Percentiles rank a stretch among this genome's conserved stretches.
Conservation (phyloP, 30 jellyfish, hydroid and myxozoan genomes). For the Catostylus mosaicus region DNA sequence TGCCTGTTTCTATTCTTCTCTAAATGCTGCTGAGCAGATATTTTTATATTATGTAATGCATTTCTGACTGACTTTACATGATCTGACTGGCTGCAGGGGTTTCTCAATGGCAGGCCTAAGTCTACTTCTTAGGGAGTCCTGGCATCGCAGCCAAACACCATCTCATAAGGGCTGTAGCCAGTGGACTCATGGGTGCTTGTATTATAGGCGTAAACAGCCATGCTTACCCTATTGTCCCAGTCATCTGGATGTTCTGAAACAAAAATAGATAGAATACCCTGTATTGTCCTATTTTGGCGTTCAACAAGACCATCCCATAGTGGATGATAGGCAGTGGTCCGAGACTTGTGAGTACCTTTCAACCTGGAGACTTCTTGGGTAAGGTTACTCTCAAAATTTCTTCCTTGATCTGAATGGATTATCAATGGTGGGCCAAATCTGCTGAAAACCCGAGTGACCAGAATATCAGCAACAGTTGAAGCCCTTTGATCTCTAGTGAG, state of each 20-base stretch:
- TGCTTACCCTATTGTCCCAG: slow-evolving; percentile 24
- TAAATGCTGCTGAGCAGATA: slow-evolving; percentile 31
- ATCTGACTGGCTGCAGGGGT: slow-evolving; percentile 24
- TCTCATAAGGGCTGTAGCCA: slow-evolving; percentile 39
- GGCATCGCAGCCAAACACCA: slow-evolving; percentile 29
- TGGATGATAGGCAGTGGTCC: no score
- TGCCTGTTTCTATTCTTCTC: slow-evolving; percentile 3
- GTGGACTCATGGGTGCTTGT: slow-evolving; percentile 35
- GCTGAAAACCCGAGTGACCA: slow-evolving; percentile 10
- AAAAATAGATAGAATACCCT: slow-evolving; percentile 10
- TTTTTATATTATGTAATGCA: slow-evolving; percentile 13
- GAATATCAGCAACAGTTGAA: slow-evolving; percentile 34
- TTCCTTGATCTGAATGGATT: slow-evolving; percentile 53
- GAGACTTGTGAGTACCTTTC: no score
- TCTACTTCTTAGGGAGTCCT: slow-evolving; percentile 33
- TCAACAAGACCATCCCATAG: no score
- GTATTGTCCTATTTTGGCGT: background rate
- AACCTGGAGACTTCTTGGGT: background rate
- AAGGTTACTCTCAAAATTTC: slow-evolving; percentile 8
- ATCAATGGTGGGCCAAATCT: slow-evolving; percentile 27
- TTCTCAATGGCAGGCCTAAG: no score
- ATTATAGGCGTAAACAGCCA: slow-evolving; percentile 40
- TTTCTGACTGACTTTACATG: slow-evolving; percentile 12
- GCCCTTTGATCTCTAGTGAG: slow-evolving; percentile 25
- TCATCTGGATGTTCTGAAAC: slow-evolving; percentile 31